Evolutionary conservation across 2,797 vertebrate genomes (phyloP), one percentile per base, ranked within the genome.

Genomic region (Columba guinea): DNA sequence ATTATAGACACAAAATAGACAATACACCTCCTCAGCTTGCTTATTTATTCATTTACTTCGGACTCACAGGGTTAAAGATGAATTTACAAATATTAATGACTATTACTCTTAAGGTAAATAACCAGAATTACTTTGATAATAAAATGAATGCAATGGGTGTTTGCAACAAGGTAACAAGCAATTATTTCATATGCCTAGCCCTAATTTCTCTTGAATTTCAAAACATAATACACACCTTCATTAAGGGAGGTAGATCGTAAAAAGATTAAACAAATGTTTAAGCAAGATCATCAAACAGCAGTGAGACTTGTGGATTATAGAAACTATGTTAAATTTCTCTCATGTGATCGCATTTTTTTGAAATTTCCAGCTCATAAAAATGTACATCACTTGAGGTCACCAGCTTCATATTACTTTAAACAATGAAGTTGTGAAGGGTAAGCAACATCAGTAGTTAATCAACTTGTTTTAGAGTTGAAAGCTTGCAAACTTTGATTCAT

Each of bases 311-410:
- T 78, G 39, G 56, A 35, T 80, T 71, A 51, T 7, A 82, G 46
- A 84, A 64, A 63, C 17, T 35, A 32, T 53, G 22, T 53, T 81
- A 60, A 62, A 20, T 62, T 83, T 24, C 30, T 88, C 51, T 80
- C 44, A 74, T 64, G 35, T 71, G 48, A 75, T 64, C 30, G 44
- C 27, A 37, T 69, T 58, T 85, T 81, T 81, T 82, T 89, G 48
- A 83, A 48, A 26, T 58, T 89, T 96, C 32, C 71, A 79, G 71
- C 90, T 90, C 44, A 80, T 63, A 68, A 84, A 89, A 81, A 65
- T 26, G 21, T 17, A 60, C 53, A 83, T 74, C 35, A n/a, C 52
- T 75, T 53, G 59, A 80, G 49, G 52, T 90, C 46, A 74, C 22
- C 41, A 46, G 24, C 71, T 86, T 88, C 81, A 81, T 84, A 75